Percentiles rank a stretch among this genome's conserved stretches.
These are phyloP conservation scores for Turritopsis dohrnii DNA, from an alignment of 30 jellyfish, hydroid and myxozoan genomes.

Conservation along the genomic window DNA sequence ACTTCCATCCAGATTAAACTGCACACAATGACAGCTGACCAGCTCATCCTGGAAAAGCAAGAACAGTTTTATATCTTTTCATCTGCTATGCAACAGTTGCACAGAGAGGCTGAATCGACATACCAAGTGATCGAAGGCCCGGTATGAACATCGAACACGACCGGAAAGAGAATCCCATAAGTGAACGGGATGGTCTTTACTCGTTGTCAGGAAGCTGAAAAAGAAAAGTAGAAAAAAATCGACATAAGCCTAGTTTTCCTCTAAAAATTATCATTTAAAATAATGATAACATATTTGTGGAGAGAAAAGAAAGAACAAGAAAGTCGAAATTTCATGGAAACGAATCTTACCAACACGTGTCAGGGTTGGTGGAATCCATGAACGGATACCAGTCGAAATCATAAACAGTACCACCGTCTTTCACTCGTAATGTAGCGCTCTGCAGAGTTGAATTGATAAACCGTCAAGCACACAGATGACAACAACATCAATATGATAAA, in stretches of 20 bases:
- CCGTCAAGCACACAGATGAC: too few species aligned
- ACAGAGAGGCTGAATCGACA: too few species aligned
- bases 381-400: conserved; percentile 86
- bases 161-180: conserved; percentile 96
- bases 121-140: conserved; percentile 79
- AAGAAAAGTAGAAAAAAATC: too few species aligned
- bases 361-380: conserved; percentile 67
- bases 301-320: too few species aligned
- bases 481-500: not conserved
- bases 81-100: too few species aligned
- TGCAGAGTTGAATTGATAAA: too few species aligned
- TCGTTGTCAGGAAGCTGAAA: conserved; percentile 61
- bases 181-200: conserved; percentile 92
- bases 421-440: conserved; percentile 53
- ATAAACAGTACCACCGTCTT: conserved; percentile 81
- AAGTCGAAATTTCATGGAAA: too few species aligned
- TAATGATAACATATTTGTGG: too few species aligned
- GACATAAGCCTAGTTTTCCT: too few species aligned
- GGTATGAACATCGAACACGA: conserved; percentile 66
- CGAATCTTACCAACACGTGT: conserved; percentile 68
- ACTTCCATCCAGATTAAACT: conserved; percentile 77
- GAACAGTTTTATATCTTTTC: too few species aligned
- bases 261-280: too few species aligned
- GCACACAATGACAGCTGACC: conserved; percentile 55
- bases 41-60: conserved; percentile 61